Base-by-base conservation (phyloP, 2,797 vertebrate genomes). In the Huso huso region DNA sequence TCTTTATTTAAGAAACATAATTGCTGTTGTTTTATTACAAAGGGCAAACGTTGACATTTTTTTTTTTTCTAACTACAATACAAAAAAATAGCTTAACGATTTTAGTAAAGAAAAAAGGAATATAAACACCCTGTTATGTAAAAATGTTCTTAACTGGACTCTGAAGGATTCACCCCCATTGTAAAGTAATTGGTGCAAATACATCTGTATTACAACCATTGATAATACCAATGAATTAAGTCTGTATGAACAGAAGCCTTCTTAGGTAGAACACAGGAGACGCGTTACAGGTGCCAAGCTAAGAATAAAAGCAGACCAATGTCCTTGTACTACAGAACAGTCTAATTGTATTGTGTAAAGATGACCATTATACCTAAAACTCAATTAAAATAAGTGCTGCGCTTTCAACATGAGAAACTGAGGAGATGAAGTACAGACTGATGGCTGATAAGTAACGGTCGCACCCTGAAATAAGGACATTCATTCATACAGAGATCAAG, bases 321-420 rank as follows among this genome's bases (percentile, higher is more conserved):
- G 68, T 72, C 72, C 65, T 66, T 78, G 78, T 76, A 84, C 81
- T 72, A 64, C 79, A 60, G 75, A 73, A 72, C 74, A 58, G 77
- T 82, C 79, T 91, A 88, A 90, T 86, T 86, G 87, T 78, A 77
- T 88, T 81, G 81, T 81, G 81, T 83, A 78, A 79, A 77, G 72
- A 76, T 74, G 80, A 71, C 79, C 80, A 81, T 86, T 86, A 84
- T 76, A 81, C 77, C 79, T 66, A 75, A 75, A 77, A 37, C 23
- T 37, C 79, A 81, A 82, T 79, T 73, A 77, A 83, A 85, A 84
- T 80, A 80, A 76, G 72, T 76, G 57, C 77, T 82, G 81, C 80
- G 77, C 77, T 79, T 76, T 74, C 59, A 75, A 82, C 81, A 37
- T 37, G 23, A 37, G 23, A 37, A 37, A 37, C 2, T 37, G 23